Evolutionary conservation across 2,797 vertebrate species (phyloP).

Genomic region (Neosalanx taihuensis): DNA sequence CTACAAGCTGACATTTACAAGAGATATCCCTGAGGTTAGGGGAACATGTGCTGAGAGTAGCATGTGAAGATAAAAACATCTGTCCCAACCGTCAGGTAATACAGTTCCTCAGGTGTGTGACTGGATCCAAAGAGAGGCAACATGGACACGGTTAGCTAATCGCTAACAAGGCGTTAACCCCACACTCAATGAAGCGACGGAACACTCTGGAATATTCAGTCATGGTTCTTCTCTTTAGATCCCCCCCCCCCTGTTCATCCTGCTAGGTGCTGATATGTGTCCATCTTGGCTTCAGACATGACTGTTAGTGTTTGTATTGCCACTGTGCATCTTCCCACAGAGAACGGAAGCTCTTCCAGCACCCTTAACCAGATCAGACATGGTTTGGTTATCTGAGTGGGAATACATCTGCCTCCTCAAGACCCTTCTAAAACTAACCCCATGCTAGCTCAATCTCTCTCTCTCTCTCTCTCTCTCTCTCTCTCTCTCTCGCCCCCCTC

Average conservation of each 20-base stretch:
- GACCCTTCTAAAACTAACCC: too few relatives aligned
- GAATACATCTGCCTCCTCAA: conserved; percentile 23
- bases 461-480: conserved; percentile 3
- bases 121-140: background rate
- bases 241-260: conserved; percentile 15
- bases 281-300: conserved; percentile 17
- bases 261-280: conserved; percentile 17
- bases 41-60: background rate
- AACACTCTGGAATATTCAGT: background rate
- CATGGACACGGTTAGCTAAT: background rate
- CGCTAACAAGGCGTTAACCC: background rate
- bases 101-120: background rate
- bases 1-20: conserved; percentile 33
- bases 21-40: conserved; percentile 18
- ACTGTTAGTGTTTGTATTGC: background rate
- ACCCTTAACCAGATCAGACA: conserved; percentile 37
- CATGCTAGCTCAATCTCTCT: too few relatives aligned
- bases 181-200: background rate
- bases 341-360: conserved; percentile 1
- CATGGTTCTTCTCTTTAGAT: conserved; percentile 19
- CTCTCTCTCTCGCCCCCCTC: too few relatives aligned
- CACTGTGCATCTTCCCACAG: background rate
- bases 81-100: background rate
- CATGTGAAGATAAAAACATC: background rate
- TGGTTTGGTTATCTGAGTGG: conserved; percentile 7